Base-by-base conservation (phyloP, 2,113 vertebrate species). In the Bombycilla garrulus region DNA sequence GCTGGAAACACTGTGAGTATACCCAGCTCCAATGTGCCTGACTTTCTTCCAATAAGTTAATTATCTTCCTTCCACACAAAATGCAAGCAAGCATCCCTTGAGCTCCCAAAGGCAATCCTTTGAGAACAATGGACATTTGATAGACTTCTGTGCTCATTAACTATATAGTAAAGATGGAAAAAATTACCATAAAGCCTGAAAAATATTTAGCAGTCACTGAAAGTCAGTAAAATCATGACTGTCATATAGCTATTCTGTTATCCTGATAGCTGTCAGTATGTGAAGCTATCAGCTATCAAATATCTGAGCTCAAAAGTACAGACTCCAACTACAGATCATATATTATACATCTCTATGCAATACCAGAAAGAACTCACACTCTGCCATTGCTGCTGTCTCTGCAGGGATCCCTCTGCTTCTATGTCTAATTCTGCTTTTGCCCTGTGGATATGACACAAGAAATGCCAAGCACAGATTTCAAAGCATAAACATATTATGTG, bases 121-220 rank as follows among this genome's bases (percentile, higher is more conserved):
- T 12, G 23, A 92, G 93, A 95, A 89, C 84, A 95, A 87, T 85
- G 62, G 62, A 50, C 40, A 72, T 67, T 83, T 80, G 81, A 90
- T 66, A 86, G 72, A 80, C 6, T 77, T 94, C 76, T 88, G 51
- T 62, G 47, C 23, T 74, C 48, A 78, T 31, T n/a, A 62, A 90
- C 35, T 61, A 45, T 47, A 85, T 26, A 88, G 31, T 16, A 29
- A 90, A 81, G 45, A 90, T 53, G 67, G 47, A 12, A 92, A 80
- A 65, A 73, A 22, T 69, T 82, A 61, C 76, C 85, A 84, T 76
- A 86, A 86, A 70, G 23, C 33, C 76, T 62, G 38, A 66, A 81
- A 83, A 86, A 50, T 57, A 60, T 13, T 58, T 81, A 48, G 7
- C 57, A 80, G 50, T 61, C 44, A 45, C 47, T 31, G 57, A 67